Percentiles rank a stretch among this genome's conserved stretches.
phyloP scores from a whole-genome alignment of 2,888 invertebrate species.

The Andrena trimmerana region DNA sequence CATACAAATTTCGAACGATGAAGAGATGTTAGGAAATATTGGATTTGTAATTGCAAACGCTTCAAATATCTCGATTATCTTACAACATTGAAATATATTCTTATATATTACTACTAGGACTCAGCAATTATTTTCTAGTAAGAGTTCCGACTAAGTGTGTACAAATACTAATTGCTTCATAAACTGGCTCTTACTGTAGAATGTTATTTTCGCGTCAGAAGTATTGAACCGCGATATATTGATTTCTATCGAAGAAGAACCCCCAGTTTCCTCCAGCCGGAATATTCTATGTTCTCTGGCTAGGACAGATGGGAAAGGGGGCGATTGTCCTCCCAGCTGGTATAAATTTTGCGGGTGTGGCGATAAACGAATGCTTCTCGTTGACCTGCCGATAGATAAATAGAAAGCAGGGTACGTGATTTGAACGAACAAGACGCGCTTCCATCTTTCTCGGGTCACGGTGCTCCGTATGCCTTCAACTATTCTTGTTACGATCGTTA shows the following conservation, averaged over 20 bases:
- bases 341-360: slow-evolving; percentile 62
- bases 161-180: too few species aligned
- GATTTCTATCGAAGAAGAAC: not conserved
- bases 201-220: not conserved
- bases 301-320: not conserved
- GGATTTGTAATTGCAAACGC: too few species aligned
- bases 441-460: slow-evolving; percentile 28
- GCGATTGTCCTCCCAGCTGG: slow-evolving; percentile 23
- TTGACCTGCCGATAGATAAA: slow-evolving; percentile 62
- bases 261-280: not conserved
- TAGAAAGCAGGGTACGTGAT: slow-evolving; percentile 70
- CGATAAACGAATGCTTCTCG: slow-evolving; percentile 63
- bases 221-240: not conserved
- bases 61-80: too few species aligned
- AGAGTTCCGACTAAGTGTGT: too few species aligned
- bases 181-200: not conserved
- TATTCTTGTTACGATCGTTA: slow-evolving; percentile 36
- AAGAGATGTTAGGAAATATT: too few species aligned
- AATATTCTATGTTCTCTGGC: slow-evolving; percentile 2
- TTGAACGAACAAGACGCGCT: slow-evolving; percentile 59
- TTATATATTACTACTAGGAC: too few species aligned
- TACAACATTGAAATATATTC: too few species aligned
- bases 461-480: slow-evolving; percentile 18
- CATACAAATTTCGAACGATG: too few species aligned
- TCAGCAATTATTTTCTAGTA: too few species aligned